Evolutionary conservation across 2,113 vertebrate genomes (phyloP), one percentile per base, ranked within the genome.

Genomic region (Zingel zingel): DNA sequence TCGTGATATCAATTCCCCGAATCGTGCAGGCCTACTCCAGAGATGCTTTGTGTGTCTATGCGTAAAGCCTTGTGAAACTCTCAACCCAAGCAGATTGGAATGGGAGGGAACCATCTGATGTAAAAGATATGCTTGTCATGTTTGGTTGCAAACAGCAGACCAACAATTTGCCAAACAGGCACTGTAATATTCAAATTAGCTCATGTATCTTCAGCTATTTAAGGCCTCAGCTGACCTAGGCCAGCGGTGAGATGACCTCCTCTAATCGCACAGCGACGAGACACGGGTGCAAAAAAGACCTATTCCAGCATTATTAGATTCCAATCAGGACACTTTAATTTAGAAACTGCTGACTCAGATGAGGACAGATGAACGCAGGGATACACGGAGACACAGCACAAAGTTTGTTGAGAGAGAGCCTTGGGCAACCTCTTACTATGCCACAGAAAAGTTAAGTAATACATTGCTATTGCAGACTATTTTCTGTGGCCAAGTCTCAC

Each of bases 301-400:
- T 50, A 63, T 79, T 77, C 57, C 62, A 50, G 84, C 50, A 16
- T 75, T 87, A 89, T 91, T 88, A 86, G 77, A 87, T 8, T 86
- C 62, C 66, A 79, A 93, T 90, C 59, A 78, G 76, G 81, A 83
- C 65, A 84, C 67, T 79, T 74, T 53, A 68, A 79, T 86, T 90
- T 90, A 90, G 74, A 87, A 91, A 89, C 48, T 76, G 88, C 86
- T 0, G 72, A 90, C 68, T 88, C 80, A 90, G 82, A 61, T 36
- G 43, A 86, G 43, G 58, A 62, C 74, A 67, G 76, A 82, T 21
- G 77, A 83, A 88, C 68, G 47, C 43, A 79, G 88, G 84, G 58
- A 50, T 54, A 70, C 30, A 57, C 54, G 61, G 43, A 83, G 59
- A 79, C 47, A 58, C 18, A 64, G 77, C 21, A 84, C 12, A 61